Evolutionary conservation across 2,113 vertebrate species (phyloP), one percentile per base, ranked within the genome.

Genomic region (Platysteira castanea): DNA sequence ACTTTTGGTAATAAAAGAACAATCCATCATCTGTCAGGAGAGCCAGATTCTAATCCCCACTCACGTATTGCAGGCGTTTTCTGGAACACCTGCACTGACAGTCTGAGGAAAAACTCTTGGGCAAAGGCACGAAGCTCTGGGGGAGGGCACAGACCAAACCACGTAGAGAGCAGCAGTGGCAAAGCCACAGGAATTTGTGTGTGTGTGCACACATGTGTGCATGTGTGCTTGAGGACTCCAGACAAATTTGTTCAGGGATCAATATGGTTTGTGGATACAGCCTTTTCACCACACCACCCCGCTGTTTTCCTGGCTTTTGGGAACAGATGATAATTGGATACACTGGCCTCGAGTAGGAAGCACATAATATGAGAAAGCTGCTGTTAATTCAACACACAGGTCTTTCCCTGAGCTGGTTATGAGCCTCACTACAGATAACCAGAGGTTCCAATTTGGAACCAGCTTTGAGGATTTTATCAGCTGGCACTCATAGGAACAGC

Each of bases 221-320:
- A 3, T 81, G 91, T 67, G 76, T 75, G 82, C 85, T 75, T 60
- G 92, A 96, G 89, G 84, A 91, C 88, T 89, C 50, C 39, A 94
- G 88, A 89, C 88, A 95, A 95, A 96, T 96, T 96, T 96, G 94
- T 87, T 95, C 92, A 86, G 73, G 88, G 91, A 97, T 95, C 92
- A 95, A 86, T 84, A 90, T 41, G 83, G 90, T 90, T 94, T 95
- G 94, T 81, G 83, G 76, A 86, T 75, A 50, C 76, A 86, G 94
- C 33, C 68, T 77, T 90, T 70, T 63, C 0, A 0, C 83, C 79
- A 75, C 17, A 5, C 89, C 22, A 88, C 76, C 92, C 90, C 0
- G 21, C 92, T 97, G 95, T 26, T 95, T 85, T 67, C 86, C 89
- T 81, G 85, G 79, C 76, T 95, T 94, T 93, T 53, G 79, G 83